Evolutionary conservation across 2,888 invertebrate species (phyloP).

Genomic region (Aphrophora alni): DNA sequence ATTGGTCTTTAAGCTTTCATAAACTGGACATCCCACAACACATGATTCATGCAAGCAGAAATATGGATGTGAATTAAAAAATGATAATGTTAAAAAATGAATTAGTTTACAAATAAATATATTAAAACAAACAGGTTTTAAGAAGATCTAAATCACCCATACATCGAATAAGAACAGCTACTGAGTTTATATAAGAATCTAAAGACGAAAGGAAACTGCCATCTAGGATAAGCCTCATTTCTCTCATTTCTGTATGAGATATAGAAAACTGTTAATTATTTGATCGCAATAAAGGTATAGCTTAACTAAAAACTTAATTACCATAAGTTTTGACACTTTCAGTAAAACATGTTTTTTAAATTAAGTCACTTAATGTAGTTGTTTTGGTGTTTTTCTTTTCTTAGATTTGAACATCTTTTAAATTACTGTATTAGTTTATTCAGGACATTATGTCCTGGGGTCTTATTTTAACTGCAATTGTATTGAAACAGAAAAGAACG

Average conservation of each 20-base stretch:
- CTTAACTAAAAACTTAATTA: background rate
- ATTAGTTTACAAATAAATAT: background rate
- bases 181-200: background rate
- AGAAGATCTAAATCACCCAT: background rate
- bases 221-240: background rate
- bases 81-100: background rate
- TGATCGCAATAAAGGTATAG: background rate
- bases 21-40: conserved; percentile 34
- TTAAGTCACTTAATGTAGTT: background rate
- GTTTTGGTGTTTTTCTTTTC: background rate
- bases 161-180: background rate
- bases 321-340: background rate
- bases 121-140: background rate
- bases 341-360: background rate
- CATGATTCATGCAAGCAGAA: background rate
- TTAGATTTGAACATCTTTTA: background rate
- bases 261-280: background rate
- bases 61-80: background rate
- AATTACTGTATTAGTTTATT: background rate
- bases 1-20: conserved; percentile 30
- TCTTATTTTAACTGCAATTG: background rate
- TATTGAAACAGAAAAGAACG: background rate
- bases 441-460: background rate
- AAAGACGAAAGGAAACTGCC: background rate
- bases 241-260: background rate